Conservation (phyloP, 2,113 vertebrate species). For the Herpetotheres cachinnans region DNA sequence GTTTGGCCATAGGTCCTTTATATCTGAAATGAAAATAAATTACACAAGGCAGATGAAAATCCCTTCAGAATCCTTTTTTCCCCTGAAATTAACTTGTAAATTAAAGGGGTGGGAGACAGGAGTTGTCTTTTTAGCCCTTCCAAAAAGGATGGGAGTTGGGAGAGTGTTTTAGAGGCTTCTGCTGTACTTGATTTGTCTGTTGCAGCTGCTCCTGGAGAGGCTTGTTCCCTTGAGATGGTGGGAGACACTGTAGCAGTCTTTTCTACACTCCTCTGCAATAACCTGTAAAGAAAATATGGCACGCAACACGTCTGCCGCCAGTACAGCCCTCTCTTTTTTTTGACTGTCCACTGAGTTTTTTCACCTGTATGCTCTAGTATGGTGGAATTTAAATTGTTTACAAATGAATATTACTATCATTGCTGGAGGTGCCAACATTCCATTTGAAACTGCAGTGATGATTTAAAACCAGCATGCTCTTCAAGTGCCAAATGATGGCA, state of each 20-base stretch:
- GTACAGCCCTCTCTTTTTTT: not conserved
- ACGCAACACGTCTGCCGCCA: fast-evolving
- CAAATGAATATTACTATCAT: not conserved
- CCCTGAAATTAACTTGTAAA: not conserved
- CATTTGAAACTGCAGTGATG: not conserved
- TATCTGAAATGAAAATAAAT: conserved; percentile 3
- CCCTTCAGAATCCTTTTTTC: not conserved
- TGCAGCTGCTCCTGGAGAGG: not conserved
- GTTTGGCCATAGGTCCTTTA: not conserved
- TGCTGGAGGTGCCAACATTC: not conserved
- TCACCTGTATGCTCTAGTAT: not conserved
- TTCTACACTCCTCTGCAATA: not conserved
- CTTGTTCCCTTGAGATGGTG: not conserved
- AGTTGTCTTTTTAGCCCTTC: not conserved
- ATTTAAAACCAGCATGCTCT: not conserved
- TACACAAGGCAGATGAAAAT: not conserved
- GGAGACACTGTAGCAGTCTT: not conserved
- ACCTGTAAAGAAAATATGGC: not conserved
- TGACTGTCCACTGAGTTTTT: not conserved
- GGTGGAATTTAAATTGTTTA: not conserved
- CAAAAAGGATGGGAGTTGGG: not conserved
- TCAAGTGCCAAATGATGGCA: not conserved
- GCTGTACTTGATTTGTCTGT: not conserved
- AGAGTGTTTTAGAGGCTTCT: not conserved
- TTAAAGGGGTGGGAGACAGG: not conserved